Evolutionary conservation across 2,113 vertebrate genomes (phyloP).

Genomic region (Gasterosteus aculeatus): DNA sequence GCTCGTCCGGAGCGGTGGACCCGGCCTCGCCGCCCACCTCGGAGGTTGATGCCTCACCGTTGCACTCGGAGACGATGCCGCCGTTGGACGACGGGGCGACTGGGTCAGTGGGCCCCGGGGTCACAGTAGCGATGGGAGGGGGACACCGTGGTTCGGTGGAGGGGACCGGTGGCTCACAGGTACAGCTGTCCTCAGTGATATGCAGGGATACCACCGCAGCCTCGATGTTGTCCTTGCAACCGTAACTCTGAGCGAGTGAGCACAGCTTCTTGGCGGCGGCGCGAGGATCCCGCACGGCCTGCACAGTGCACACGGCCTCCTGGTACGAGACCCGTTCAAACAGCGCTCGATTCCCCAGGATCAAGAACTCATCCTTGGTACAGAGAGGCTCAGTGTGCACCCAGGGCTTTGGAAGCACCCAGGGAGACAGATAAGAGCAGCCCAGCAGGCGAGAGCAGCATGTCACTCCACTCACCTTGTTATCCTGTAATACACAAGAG

Average conservation of each 20-base stretch:
- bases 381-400: conserved; percentile 87
- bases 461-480: conserved; percentile 98
- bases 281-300: conserved; percentile 86
- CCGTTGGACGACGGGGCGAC: conserved; percentile 89
- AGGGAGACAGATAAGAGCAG: conserved; percentile 93
- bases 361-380: conserved; percentile 91
- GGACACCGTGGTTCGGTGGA: conserved; percentile 73
- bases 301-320: conserved; percentile 88
- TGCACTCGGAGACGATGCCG: conserved; percentile 91
- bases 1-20: conserved; percentile 94
- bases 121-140: conserved; percentile 45
- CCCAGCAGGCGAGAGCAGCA: conserved; percentile 95
- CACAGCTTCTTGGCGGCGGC: conserved; percentile 94
- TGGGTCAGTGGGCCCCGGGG: conserved; percentile 76
- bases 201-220: conserved; percentile 90
- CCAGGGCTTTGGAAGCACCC: conserved; percentile 93
- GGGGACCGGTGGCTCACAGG: conserved; percentile 84
- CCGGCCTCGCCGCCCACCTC: conserved; percentile 97
- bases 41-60: conserved; percentile 92
- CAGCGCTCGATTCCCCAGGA: conserved; percentile 92
- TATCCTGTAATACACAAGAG: conserved; percentile 85
- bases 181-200: conserved; percentile 90
- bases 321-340: conserved; percentile 90
- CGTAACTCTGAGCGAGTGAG: conserved; percentile 94
- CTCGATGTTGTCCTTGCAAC: conserved; percentile 93